Conservation (phyloP, 1,140 invertebrate genomes). For the Drosophila mauritiana region DNA sequence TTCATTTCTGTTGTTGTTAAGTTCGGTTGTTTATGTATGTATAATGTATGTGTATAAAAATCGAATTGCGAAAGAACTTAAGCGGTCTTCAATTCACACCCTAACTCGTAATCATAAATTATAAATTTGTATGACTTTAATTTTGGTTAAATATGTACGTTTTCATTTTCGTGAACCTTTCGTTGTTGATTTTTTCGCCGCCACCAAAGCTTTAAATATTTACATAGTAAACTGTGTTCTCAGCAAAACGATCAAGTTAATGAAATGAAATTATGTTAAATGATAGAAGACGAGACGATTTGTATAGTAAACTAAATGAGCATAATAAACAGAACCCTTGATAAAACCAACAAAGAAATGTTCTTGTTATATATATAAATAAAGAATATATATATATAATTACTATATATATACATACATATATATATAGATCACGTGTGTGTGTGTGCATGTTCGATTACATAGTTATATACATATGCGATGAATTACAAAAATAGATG, state of each 20-base stretch:
- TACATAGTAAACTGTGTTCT: slow-evolving; percentile 79
- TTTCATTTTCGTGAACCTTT: slow-evolving; percentile 25
- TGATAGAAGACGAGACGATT: slow-evolving; percentile 56
- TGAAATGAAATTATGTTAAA: slow-evolving; percentile 56
- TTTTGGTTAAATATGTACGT: slow-evolving; percentile 1
- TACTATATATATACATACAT: slow-evolving; percentile 43
- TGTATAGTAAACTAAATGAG: slow-evolving; percentile 75
- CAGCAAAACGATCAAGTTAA: slow-evolving; percentile 59
- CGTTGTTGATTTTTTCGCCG: slow-evolving; percentile 59
- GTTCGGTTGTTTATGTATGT: slow-evolving; percentile 74
- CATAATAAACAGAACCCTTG: slow-evolving; percentile 33
- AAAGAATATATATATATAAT: slow-evolving; percentile 30
- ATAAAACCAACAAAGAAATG: slow-evolving; percentile 38
- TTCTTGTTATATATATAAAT: slow-evolving; percentile 64
- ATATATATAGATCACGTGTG: slow-evolving; percentile 64
- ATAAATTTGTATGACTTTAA: slow-evolving; percentile 20
- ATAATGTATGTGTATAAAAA: slow-evolving; percentile 71
- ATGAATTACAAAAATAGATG: slow-evolving; percentile 28
- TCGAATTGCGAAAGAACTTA: slow-evolving; percentile 49
- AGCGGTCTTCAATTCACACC: slow-evolving; percentile 71
- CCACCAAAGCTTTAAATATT: slow-evolving; percentile 82
- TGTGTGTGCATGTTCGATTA: slow-evolving; percentile 74
- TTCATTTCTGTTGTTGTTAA: slow-evolving; percentile 63
- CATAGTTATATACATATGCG: slow-evolving; percentile 49
- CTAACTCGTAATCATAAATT: slow-evolving; percentile 33